Base-by-base conservation (phyloP, 2,888 invertebrate species). In the Trissoscelio sp. region DNA sequence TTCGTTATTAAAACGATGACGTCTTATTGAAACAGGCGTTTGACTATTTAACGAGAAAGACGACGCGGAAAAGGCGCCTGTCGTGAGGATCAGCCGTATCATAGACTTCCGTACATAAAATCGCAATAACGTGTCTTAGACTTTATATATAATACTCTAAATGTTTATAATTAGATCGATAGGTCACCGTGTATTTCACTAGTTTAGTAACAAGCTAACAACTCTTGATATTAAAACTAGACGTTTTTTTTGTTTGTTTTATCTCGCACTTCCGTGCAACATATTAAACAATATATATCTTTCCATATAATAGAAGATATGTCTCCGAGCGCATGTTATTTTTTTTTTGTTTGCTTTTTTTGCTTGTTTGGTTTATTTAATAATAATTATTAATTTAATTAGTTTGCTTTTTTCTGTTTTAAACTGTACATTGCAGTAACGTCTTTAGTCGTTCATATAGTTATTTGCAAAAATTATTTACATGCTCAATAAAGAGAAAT, bases 81-180 rank as follows among this genome's bases (percentile, higher is more conserved):
- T 78, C 75, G 83, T 82, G 75, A 81, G 79, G 70, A 66, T 77
- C 55, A 73, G 83, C 75, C 81, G 67, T 81, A 73, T 83, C 42
- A 48, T 73, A 79, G 69, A 62, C 66, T 73, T 77, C 62, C 67
- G 77, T 83, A 84, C 81, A 86, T 85, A 87, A 87, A 85, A 86
- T 85, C 84, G 86, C 85, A 85, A 86, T 87, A 90, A 90, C 89
- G 87, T 88, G 84, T 88, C 86, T 90, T 89, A 89, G 87, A 89
- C 84, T 89, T 89, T 87, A 88, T 85, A 81, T 84, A 85, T 85
- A 84, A 84, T 86, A 87, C 79, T 84, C 83, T 86, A 87, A 90
- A 92, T 92, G 91, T 90, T 89, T 91, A 92, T 91, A 88, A 91
- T 92, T 92, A 92, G 92, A 92, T 92, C 91, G 91, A 92, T 92